Conservation (phyloP, 2,113 vertebrate species). For the Isichthys henryi region DNA sequence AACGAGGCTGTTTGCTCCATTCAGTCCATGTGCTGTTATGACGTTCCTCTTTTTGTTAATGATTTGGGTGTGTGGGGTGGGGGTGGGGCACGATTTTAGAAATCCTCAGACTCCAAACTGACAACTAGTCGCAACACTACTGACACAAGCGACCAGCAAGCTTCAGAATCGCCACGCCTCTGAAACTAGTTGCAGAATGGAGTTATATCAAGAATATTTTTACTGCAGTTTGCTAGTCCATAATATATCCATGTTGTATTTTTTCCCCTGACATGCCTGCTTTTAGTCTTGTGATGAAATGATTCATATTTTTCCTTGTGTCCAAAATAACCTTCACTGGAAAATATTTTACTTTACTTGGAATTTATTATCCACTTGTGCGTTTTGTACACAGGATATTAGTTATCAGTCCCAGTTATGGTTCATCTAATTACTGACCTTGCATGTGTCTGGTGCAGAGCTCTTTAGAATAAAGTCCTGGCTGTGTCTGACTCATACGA, state of each 20-base stretch:
- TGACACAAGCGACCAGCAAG: background rate
- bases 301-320: slow-evolving; percentile 9
- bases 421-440: slow-evolving; percentile 15
- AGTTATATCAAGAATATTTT: slow-evolving; percentile 6
- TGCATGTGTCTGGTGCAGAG: slow-evolving; percentile 25
- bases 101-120: background rate
- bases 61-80: background rate
- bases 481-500: slow-evolving; percentile 37
- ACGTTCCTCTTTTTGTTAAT: background rate
- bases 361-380: slow-evolving; percentile 15
- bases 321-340: slow-evolving; percentile 9
- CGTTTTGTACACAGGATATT: slow-evolving; percentile 22
- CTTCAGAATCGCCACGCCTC: background rate
- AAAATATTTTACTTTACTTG: slow-evolving; percentile 9
- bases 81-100: background rate
- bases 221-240: background rate
- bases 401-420: slow-evolving; percentile 13
- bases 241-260: background rate
- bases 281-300: background rate
- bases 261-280: background rate
- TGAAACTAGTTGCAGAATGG: background rate
- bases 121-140: slow-evolving; percentile 12
- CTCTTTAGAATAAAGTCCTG: slow-evolving; percentile 23
- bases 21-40: background rate
- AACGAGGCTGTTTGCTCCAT: background rate